Evolutionary conservation across 1,140 invertebrate genomes (phyloP).

Genomic region (Drosophila orosa): DNA sequence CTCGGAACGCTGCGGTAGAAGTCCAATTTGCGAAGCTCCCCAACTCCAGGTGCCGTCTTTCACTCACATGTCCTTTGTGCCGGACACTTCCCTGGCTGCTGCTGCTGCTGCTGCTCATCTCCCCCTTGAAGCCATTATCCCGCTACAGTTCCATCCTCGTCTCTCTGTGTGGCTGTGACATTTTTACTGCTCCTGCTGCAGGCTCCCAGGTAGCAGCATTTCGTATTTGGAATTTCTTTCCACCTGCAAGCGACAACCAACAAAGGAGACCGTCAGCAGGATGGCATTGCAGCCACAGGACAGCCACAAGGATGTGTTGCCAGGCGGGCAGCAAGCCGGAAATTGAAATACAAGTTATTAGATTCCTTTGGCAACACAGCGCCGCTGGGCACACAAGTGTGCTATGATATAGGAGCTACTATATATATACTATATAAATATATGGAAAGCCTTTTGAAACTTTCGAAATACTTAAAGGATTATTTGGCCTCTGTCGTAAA

Average conservation of each 20-base stretch:
- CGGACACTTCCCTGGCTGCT: conserved; percentile 4
- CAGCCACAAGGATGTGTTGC: conserved; percentile 16
- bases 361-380: conserved; percentile 38
- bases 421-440: background rate
- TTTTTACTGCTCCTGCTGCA: conserved; percentile 50
- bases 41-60: conserved; percentile 18
- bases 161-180: conserved; percentile 29
- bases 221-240: conserved; percentile 29
- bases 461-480: conserved; percentile 34
- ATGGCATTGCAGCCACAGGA: conserved; percentile 33
- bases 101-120: background rate
- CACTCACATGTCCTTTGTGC: conserved; percentile 46
- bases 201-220: conserved; percentile 45
- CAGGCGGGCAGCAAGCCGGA: conserved; percentile 11
- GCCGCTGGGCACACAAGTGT: conserved; percentile 7
- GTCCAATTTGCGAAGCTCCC: conserved; percentile 25
- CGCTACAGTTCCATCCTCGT: conserved; percentile 28
- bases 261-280: conserved; percentile 35
- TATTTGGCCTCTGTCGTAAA: conserved; percentile 20
- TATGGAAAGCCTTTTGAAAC: conserved; percentile 3
- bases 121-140: conserved; percentile 26
- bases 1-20: conserved; percentile 17
- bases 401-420: background rate
- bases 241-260: conserved; percentile 57
- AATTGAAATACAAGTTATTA: conserved; percentile 57